phyloP scores from a whole-genome alignment of 2,888 invertebrate genomes.

The Lutraria lutraria region DNA sequence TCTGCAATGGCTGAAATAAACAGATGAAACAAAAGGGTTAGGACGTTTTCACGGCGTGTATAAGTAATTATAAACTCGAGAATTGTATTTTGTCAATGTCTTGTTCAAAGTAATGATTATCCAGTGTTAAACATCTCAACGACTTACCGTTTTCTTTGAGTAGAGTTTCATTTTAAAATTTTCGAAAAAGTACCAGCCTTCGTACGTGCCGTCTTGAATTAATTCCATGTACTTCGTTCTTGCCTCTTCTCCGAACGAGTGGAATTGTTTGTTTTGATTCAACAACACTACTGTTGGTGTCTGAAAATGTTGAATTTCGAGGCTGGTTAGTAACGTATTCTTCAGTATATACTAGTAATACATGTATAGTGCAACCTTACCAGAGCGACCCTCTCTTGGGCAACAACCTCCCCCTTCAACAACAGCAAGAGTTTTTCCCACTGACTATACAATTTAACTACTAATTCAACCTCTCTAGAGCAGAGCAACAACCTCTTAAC shows the following conservation, averaged over 20 bases:
- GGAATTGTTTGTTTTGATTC: constrained; percentile 35
- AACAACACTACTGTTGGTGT: constrained; percentile 60
- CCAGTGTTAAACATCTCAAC: neutral
- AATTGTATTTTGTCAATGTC: too few relatives aligned
- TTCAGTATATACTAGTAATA: too few relatives aligned
- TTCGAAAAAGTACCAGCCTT: constrained; percentile 60
- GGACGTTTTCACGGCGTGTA: neutral
- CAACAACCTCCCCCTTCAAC: too few relatives aligned
- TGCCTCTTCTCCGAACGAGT: constrained; percentile 52
- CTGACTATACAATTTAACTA: too few relatives aligned
- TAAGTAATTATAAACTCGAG: neutral
- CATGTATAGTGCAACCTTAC: too few relatives aligned
- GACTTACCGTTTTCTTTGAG: constrained; percentile 9
- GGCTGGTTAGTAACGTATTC: neutral
- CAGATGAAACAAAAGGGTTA: neutral
- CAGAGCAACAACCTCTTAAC: too few relatives aligned
- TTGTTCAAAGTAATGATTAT: neutral
- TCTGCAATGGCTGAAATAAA: constrained; percentile 45
- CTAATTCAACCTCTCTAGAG: too few relatives aligned
- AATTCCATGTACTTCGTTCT: constrained; percentile 33
- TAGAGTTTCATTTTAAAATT: constrained; percentile 60
- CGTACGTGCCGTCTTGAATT: constrained; percentile 27
- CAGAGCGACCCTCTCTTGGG: too few relatives aligned
- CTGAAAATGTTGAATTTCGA: constrained; percentile 16
- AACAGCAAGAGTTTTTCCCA: too few relatives aligned